Percentiles rank a stretch among this genome's conserved stretches.
phyloP scores from a whole-genome alignment of 1,140 invertebrate species.

The Dysdera silvatica region DNA sequence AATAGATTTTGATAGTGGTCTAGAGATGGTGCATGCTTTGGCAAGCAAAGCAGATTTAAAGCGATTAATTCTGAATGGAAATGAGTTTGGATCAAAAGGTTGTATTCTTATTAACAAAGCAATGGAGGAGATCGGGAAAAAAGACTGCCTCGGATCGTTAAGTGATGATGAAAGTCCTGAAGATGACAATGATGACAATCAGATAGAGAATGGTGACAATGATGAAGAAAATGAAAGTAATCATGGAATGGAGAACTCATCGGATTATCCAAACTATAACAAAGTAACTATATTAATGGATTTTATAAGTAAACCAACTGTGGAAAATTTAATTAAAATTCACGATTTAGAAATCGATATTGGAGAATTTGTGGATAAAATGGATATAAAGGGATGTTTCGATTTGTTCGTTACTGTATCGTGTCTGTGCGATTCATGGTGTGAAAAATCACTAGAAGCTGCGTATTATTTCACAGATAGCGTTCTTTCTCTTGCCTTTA shows the following conservation, averaged over 20 bases:
- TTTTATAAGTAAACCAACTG: background rate
- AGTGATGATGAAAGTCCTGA: constrained; percentile 33
- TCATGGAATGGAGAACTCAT: constrained; percentile 3
- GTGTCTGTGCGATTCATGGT: too few relatives aligned
- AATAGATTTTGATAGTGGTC: constrained; percentile 58
- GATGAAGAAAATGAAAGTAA: constrained; percentile 14
- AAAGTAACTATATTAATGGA: background rate
- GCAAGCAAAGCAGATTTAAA: constrained; percentile 55
- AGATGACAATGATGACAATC: constrained; percentile 26
- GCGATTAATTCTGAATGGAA: constrained; percentile 58
- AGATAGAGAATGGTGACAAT: constrained; percentile 21
- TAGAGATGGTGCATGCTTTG: constrained; percentile 56
- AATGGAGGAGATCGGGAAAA: constrained; percentile 40
- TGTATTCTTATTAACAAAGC: constrained; percentile 45
- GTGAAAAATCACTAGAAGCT: too few relatives aligned
- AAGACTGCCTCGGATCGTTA: constrained; percentile 38
- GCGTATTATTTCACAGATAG: too few relatives aligned
- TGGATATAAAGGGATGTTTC: too few relatives aligned
- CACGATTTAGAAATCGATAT: too few relatives aligned
- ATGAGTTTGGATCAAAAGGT: constrained; percentile 57
- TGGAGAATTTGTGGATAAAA: too few relatives aligned
- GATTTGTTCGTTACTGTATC: too few relatives aligned
- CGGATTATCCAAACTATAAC: constrained; percentile 1
- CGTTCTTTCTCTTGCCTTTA: too few relatives aligned
- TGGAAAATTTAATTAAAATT: background rate